Evolutionary conservation across 1,140 invertebrate genomes (phyloP), one percentile per base, ranked within the genome.

Genomic region (Platorchestia sp.): DNA sequence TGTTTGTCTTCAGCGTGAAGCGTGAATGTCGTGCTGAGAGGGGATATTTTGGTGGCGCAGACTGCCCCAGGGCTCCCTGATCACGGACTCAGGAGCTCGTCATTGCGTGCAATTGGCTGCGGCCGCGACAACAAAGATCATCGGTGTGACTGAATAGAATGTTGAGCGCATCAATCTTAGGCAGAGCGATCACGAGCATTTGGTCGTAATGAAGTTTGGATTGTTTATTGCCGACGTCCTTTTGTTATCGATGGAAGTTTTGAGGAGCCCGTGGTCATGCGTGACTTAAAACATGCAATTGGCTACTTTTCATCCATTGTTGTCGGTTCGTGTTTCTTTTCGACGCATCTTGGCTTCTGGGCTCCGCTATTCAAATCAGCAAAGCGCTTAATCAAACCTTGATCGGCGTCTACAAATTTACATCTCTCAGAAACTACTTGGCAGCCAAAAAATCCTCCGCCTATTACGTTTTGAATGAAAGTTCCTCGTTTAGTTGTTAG

Each of bases 31-130:
- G 36, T 36, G 10, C 1, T 75, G 59, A 75, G 14, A 10, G 27
- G 27, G 59, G 59, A 75, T 75, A 36, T 75, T 14, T 36, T 1
- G 59, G 59, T 19, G 1, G 10, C 59, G 27, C 14, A 10, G 59
- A 36, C 27, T 75, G 59, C 59, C 59, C 59, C 36, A 27, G 59
- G 59, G 59, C 59, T 10, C 14, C 59, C 27, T 75, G 59, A 75
- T 75, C 59, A 75, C 59, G 59, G 59, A 10, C 27, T 75, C 59
- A 42, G 41, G 43, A 42, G 87, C 87, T 89, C 87, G 27, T 89
- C 87, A 89, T 44, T 42, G 87, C 87, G 87, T 89, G 87, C 87
- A 89, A 89, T 89, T 89, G 87, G 87, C 43, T 14, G n/a, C 87
- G n/a, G 87, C n/a, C 36, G 22, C n/a, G 87, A 89, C 87, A 89